These are phyloP conservation scores for Catharus bicknelli DNA, from an alignment of 2,113 vertebrate genomes.

Conservation along the genomic window DNA sequence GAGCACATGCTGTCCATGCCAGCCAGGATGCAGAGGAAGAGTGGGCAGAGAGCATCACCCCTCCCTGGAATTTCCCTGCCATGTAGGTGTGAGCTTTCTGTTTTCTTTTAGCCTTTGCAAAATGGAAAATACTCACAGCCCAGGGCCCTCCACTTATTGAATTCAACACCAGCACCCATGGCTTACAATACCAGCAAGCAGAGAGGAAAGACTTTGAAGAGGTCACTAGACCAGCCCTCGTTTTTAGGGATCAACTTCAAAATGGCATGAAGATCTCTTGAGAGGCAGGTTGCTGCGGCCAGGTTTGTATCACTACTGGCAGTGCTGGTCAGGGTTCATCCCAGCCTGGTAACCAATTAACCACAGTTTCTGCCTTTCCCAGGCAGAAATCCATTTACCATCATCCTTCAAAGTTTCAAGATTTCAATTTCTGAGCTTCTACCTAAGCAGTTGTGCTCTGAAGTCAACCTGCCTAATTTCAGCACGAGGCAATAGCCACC, in stretches of 20 bases:
- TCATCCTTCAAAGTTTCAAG: neutral
- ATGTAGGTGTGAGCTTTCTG: neutral
- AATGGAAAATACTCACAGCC: neutral
- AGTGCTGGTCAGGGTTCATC: neutral
- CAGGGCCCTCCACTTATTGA: accelerated
- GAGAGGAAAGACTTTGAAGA: neutral
- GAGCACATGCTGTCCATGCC: neutral
- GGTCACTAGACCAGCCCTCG: neutral
- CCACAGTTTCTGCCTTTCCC: neutral
- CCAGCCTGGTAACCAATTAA: neutral
- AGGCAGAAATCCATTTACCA: neutral
- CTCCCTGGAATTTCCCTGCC: neutral
- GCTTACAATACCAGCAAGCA: neutral
- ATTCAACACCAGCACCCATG: neutral
- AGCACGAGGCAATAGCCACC: neutral
- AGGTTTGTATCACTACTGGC: neutral
- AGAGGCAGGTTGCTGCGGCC: accelerated
- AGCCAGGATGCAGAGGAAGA: neutral
- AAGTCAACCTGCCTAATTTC: neutral
- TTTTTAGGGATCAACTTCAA: neutral
- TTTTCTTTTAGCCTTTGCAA: accelerated
- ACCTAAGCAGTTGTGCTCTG: neutral
- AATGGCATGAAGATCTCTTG: neutral
- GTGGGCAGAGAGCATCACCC: accelerated
- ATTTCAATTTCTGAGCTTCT: neutral